phyloP scores from a whole-genome alignment of 2,797 vertebrate species.

The Lepidocolaptes lacrymiger region DNA sequence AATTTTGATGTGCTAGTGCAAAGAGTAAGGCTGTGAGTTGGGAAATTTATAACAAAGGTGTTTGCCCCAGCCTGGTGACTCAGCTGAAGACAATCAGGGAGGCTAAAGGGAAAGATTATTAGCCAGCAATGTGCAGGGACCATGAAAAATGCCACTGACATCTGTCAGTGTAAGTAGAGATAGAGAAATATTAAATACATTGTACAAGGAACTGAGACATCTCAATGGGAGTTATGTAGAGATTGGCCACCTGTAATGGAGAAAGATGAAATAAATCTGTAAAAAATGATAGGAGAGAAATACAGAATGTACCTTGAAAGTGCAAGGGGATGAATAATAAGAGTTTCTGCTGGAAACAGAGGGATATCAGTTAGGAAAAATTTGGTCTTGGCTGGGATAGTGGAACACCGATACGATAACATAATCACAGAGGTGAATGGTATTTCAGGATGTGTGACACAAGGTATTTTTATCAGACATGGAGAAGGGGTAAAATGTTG shows the following conservation, averaged over 20 bases:
- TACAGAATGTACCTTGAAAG: not conserved
- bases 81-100: not conserved
- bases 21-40: not conserved
- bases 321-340: not conserved
- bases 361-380: not conserved
- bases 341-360: not conserved
- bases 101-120: not conserved
- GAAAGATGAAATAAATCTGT: conserved; percentile 25
- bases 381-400: not conserved
- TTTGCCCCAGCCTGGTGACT: not conserved
- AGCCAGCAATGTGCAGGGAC: not conserved
- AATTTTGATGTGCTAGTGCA: not conserved
- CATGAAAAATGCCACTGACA: conserved; percentile 2
- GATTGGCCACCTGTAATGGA: not conserved
- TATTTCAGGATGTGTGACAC: not conserved
- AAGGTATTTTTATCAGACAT: not conserved
- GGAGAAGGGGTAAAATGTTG: not conserved
- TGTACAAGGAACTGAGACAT: not conserved
- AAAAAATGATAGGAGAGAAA: not conserved
- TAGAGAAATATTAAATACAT: not conserved
- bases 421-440: not conserved
- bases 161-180: not conserved
- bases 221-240: conserved; percentile 1
- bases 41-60: not conserved
- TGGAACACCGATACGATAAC: not conserved